Percentiles rank a stretch among this genome's conserved stretches.
These are phyloP conservation scores for Hyperopisus bebe DNA, from an alignment of 2,113 vertebrate species.

Conservation along the genomic window DNA sequence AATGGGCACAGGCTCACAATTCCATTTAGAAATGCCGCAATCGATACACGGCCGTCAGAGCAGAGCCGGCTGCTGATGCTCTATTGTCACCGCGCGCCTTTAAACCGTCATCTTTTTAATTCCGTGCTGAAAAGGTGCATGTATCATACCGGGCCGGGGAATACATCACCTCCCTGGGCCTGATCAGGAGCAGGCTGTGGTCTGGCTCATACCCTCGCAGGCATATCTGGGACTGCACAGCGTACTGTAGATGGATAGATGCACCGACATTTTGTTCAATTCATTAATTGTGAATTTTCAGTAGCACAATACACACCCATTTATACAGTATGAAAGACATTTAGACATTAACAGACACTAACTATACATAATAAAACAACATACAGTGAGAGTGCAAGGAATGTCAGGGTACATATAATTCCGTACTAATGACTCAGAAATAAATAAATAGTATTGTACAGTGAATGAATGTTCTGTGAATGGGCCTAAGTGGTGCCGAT, in stretches of 20 bases:
- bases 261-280: neutral
- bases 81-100: neutral
- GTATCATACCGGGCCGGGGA: neutral
- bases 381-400: neutral
- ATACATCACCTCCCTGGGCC: conserved; percentile 65
- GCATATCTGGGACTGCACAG: conserved; percentile 62
- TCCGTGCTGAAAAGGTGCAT: neutral
- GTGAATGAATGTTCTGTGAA: neutral
- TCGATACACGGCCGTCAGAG: neutral
- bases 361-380: neutral
- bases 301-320: neutral
- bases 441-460: neutral
- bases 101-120: neutral
- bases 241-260: conserved; percentile 66
- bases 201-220: conserved; percentile 68
- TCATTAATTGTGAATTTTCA: neutral
- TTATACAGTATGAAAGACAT: neutral
- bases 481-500: neutral
- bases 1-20: neutral
- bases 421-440: neutral
- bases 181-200: conserved; percentile 70
- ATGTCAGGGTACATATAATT: neutral
- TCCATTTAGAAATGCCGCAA: neutral
- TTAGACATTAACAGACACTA: neutral
- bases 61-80: neutral